A percentile compares a stretch with the other conserved stretches of the same genome.
Conservation (phyloP, 2,888 invertebrate genomes). For the Oscheius onirici region DNA sequence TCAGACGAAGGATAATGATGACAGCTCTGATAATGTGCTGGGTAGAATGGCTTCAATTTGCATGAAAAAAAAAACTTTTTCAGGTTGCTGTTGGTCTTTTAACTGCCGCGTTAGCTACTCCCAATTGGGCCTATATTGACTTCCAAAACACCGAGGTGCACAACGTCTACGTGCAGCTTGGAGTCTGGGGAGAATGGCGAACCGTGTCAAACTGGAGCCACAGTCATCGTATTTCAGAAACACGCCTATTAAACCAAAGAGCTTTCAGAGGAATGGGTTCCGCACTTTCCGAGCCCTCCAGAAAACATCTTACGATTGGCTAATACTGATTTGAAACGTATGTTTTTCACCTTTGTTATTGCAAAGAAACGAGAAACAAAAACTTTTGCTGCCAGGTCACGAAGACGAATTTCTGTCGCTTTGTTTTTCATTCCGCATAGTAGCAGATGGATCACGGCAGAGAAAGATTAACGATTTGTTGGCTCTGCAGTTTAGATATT, state of each 20-base stretch:
- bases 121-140: slow-evolving; percentile 63
- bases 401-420: background rate
- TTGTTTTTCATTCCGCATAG: slow-evolving; percentile 8
- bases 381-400: background rate
- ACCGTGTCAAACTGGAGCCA: slow-evolving; percentile 43
- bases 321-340: slow-evolving; percentile 66
- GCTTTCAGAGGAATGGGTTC: slow-evolving; percentile 67
- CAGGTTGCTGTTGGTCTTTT: slow-evolving; percentile 60
- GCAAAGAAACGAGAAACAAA: slow-evolving; percentile 9
- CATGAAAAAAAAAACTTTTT: slow-evolving; percentile 6
- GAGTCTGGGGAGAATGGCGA: slow-evolving; percentile 70
- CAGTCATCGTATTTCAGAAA: slow-evolving; percentile 13
- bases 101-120: slow-evolving; percentile 59
- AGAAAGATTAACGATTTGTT: background rate
- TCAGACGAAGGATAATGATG: slow-evolving; percentile 55
- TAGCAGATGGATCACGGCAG: background rate
- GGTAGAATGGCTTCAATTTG: slow-evolving; percentile 35
- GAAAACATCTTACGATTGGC: slow-evolving; percentile 62
- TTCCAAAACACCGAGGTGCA: slow-evolving; percentile 63
- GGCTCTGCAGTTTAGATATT: slow-evolving; percentile 2
- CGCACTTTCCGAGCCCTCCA: slow-evolving; percentile 69
- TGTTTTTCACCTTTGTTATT: slow-evolving; percentile 20
- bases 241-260: too few relatives aligned
- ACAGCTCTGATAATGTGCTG: slow-evolving; percentile 45
- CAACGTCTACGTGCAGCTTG: slow-evolving; percentile 59